Evolutionary conservation across 2,113 vertebrate species (phyloP).

Genomic region (Catharus minimus): DNA sequence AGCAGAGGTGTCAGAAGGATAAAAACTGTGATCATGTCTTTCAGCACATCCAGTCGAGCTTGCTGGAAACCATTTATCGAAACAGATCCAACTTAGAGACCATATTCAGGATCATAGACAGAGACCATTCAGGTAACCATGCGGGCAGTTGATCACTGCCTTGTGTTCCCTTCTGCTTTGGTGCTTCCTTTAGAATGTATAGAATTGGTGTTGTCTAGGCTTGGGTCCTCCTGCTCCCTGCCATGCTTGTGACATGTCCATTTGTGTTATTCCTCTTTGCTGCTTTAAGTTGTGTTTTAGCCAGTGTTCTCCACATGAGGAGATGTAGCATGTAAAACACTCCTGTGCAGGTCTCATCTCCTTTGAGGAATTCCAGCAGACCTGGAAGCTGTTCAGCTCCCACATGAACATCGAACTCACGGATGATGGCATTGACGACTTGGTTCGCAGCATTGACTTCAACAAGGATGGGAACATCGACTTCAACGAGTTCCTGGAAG

Average conservation of each 20-base stretch:
- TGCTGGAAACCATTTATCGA: constrained; percentile 91
- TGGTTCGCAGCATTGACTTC: constrained; percentile 92
- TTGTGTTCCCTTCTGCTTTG: background rate
- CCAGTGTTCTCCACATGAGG: background rate
- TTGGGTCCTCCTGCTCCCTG: background rate
- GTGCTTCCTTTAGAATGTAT: background rate
- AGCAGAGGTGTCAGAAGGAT: background rate
- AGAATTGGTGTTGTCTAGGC: background rate
- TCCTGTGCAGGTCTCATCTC: constrained; percentile 85
- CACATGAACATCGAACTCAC: constrained; percentile 85
- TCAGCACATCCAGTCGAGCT: constrained; percentile 87
- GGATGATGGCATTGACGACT: constrained; percentile 79
- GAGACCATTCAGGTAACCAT: constrained; percentile 88
- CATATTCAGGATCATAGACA: constrained; percentile 93
- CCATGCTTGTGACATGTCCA: background rate
- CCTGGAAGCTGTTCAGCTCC: constrained; percentile 89
- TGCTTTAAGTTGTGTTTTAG: background rate
- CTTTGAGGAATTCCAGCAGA: constrained; percentile 90
- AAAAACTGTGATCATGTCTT: background rate
- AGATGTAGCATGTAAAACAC: background rate
- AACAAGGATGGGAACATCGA: constrained; percentile 95
- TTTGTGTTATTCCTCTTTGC: background rate
- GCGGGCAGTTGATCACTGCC: no score
- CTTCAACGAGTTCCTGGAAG: constrained; percentile 96
- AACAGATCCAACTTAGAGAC: constrained; percentile 92